Evolutionary conservation across 2,888 invertebrate species (phyloP).

Genomic region (Agrotis clavis): DNA sequence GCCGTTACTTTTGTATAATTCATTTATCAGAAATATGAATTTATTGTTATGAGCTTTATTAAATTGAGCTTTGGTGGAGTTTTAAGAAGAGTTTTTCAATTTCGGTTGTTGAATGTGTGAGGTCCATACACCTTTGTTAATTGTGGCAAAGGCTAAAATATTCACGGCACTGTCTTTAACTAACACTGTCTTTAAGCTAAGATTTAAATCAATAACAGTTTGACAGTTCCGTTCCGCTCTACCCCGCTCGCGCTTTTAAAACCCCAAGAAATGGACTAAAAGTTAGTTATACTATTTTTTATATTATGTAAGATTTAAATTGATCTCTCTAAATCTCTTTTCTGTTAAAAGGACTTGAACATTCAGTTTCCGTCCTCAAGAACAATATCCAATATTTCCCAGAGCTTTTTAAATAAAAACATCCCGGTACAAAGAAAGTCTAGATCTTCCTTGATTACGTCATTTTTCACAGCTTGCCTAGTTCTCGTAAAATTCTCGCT

Average conservation of each 20-base stretch:
- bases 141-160: too few relatives aligned
- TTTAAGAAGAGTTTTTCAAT: constrained; percentile 15
- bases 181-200: too few relatives aligned
- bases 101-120: not conserved
- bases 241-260: too few relatives aligned
- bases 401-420: constrained; percentile 21
- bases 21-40: constrained; percentile 48
- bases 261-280: too few relatives aligned
- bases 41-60: constrained; percentile 59
- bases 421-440: not conserved
- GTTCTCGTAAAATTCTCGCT: constrained; percentile 46
- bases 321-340: not conserved
- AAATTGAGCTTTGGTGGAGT: constrained; percentile 43
- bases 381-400: not conserved
- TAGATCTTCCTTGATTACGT: constrained; percentile 41
- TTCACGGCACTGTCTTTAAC: too few relatives aligned
- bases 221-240: too few relatives aligned
- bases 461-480: constrained; percentile 34
- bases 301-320: not conserved
- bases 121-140: too few relatives aligned
- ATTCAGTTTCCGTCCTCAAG: not conserved
- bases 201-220: too few relatives aligned
- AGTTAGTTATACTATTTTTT: too few relatives aligned
- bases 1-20: constrained; percentile 47
- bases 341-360: not conserved